Evolutionary conservation across 2,888 invertebrate genomes (phyloP).

Genomic region (Dynastes grantii): DNA sequence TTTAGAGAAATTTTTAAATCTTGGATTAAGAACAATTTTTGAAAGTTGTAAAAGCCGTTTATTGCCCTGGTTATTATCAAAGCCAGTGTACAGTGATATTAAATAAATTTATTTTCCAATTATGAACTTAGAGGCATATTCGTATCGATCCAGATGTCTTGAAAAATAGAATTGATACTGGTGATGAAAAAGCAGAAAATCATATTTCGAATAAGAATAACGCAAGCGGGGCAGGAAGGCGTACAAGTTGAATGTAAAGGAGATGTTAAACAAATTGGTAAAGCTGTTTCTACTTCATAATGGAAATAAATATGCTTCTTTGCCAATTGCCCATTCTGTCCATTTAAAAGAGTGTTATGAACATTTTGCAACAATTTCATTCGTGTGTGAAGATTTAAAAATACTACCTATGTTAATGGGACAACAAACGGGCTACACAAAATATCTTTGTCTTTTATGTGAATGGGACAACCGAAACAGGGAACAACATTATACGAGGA

Average conservation of each 20-base stretch:
- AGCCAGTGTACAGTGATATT: slow-evolving; percentile 68
- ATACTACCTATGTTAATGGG: too few relatives aligned
- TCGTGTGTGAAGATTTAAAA: too few relatives aligned
- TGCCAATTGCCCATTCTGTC: too few relatives aligned
- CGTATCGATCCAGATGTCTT: slow-evolving; percentile 61
- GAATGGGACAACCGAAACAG: too few relatives aligned
- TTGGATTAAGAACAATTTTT: slow-evolving; percentile 70
- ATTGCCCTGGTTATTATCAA: slow-evolving; percentile 73
- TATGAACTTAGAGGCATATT: slow-evolving; percentile 62
- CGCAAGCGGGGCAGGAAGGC: slow-evolving; percentile 65
- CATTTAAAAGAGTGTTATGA: too few relatives aligned
- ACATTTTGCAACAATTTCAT: too few relatives aligned
- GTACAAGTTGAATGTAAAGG: slow-evolving; percentile 71
- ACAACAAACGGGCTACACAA: too few relatives aligned
- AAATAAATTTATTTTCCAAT: slow-evolving; percentile 71
- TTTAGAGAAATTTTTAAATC: too few relatives aligned
- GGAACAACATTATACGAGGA: too few relatives aligned
- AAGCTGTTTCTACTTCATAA: slow-evolving; percentile 65
- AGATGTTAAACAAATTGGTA: slow-evolving; percentile 73
- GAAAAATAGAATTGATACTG: slow-evolving; percentile 38
- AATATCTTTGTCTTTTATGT: too few relatives aligned
- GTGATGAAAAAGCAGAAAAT: slow-evolving; percentile 24
- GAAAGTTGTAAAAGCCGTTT: slow-evolving; percentile 71
- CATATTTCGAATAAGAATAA: slow-evolving; percentile 22
- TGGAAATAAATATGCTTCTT: too few relatives aligned